A percentile compares a stretch with the other conserved stretches of the same genome.
Conservation (phyloP, 2,113 vertebrate species). For the Lampris megalopsis region DNA sequence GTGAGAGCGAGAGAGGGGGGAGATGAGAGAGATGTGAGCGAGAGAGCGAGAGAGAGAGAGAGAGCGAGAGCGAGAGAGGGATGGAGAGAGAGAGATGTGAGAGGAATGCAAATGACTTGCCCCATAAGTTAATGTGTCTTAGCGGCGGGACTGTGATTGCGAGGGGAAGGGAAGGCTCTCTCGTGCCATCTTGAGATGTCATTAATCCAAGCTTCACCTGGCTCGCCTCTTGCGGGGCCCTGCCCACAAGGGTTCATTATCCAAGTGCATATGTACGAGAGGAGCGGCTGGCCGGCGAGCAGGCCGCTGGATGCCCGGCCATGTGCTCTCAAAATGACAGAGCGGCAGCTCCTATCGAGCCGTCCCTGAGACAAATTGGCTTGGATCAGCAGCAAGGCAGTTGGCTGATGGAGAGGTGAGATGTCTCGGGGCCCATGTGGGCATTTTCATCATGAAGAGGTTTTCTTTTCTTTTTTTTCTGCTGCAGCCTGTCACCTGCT, state of each 20-base stretch:
- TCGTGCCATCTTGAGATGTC: conserved; percentile 51
- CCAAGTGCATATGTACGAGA: conserved; percentile 22
- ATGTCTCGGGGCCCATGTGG: conserved; percentile 50
- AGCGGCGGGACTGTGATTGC: conserved; percentile 56
- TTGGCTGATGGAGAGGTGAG: conserved; percentile 68
- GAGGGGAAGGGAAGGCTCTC: conserved; percentile 52
- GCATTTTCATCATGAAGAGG: conserved; percentile 62
- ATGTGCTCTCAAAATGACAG: conserved; percentile 46
- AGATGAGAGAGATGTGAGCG: background rate
- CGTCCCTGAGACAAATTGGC: conserved; percentile 67
- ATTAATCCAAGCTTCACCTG: conserved; percentile 72
- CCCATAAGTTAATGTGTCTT: conserved; percentile 66
- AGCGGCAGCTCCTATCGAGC: conserved; percentile 62
- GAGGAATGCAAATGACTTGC: conserved; percentile 67
- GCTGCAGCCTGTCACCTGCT: conserved; percentile 56
- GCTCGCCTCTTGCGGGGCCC: conserved; percentile 21
- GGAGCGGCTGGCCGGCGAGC: conserved; percentile 30
- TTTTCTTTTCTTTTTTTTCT: conserved; percentile 34
- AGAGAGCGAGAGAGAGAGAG: background rate
- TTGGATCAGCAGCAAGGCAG: conserved; percentile 69
- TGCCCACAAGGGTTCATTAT: conserved; percentile 59
- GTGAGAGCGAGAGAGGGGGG: conserved; percentile 1
- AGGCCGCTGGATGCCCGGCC: conserved; percentile 36
- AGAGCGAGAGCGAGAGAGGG: conserved; percentile 1
- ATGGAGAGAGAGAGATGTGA: conserved; percentile 22